Conservation (phyloP, 2,113 vertebrate species). For the Engraulis encrasicolus region DNA sequence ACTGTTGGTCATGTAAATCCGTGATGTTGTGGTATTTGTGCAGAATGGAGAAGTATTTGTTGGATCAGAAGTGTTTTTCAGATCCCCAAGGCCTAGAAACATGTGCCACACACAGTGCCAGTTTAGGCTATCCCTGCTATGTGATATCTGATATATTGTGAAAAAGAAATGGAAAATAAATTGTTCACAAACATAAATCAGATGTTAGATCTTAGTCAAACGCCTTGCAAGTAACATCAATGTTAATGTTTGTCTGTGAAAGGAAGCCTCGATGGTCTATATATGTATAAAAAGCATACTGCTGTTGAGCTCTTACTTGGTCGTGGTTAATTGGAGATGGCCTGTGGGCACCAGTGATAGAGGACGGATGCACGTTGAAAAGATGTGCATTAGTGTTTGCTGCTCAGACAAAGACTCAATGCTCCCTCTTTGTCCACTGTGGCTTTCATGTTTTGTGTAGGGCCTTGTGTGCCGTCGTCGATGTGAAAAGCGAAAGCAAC, state of each 20-base stretch:
- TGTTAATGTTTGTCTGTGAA: not conserved
- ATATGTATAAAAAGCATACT: conserved; percentile 4
- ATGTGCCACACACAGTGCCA: not conserved
- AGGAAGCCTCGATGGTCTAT: not conserved
- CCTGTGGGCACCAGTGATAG: not conserved
- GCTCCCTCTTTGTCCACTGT: not conserved
- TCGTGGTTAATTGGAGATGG: not conserved
- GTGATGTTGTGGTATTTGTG: no score
- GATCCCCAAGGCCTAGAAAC: not conserved
- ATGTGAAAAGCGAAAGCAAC: conserved; percentile 5
- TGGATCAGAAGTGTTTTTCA: no score
- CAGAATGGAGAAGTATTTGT: no score
- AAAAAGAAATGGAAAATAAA: no score
- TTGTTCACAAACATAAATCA: no score
- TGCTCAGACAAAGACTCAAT: conserved; percentile 15
- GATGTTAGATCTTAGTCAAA: no score
- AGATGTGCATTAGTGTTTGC: conserved; percentile 17
- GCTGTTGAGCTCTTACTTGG: not conserved
- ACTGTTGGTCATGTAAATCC: not conserved
- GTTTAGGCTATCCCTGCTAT: not conserved
- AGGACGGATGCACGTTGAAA: not conserved
- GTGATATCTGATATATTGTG: no score
- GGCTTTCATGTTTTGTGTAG: not conserved
- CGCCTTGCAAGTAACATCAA: no score
- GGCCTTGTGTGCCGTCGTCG: not conserved